Evolutionary conservation across 1,140 invertebrate genomes (phyloP).

Genomic region (Trinorchestia longiramus): DNA sequence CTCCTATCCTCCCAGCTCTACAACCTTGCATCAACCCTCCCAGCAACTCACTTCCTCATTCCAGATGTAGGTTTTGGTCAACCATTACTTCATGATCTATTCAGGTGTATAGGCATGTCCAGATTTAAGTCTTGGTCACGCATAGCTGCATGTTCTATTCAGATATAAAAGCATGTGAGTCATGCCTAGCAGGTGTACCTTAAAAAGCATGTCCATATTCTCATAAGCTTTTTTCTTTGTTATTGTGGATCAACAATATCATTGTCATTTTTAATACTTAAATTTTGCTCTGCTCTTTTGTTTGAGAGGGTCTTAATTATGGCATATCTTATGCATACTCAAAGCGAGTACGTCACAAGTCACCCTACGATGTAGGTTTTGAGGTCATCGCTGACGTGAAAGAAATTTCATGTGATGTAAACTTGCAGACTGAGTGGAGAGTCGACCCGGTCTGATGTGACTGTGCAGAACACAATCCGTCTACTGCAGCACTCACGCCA

Average conservation of each 20-base stretch:
- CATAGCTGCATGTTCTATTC: neutral
- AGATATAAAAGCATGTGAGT: neutral
- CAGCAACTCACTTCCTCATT: conserved; percentile 64
- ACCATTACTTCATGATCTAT: neutral
- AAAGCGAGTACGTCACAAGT: too few relatives aligned
- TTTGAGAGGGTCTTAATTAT: too few relatives aligned
- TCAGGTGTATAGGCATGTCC: conserved; percentile 14
- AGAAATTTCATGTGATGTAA: too few relatives aligned
- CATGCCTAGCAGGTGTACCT: conserved; percentile 61
- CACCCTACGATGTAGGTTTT: too few relatives aligned
- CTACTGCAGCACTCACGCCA: conserved; percentile 63
- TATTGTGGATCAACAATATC: too few relatives aligned
- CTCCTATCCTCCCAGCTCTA: conserved; percentile 58
- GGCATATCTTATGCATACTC: too few relatives aligned
- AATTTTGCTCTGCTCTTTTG: too few relatives aligned
- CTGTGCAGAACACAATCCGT: conserved; percentile 63
- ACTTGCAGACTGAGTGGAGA: conserved; percentile 61
- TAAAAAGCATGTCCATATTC: too few relatives aligned
- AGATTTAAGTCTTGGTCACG: conserved; percentile 55
- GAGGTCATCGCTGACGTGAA: too few relatives aligned
- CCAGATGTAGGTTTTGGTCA: conserved; percentile 59
- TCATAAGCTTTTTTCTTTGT: too few relatives aligned
- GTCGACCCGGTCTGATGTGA: conserved; percentile 59
- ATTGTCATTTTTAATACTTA: too few relatives aligned
- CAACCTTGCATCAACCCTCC: conserved; percentile 62